phyloP scores from a whole-genome alignment of 2,888 invertebrate genomes.

The Lagria hirta region DNA sequence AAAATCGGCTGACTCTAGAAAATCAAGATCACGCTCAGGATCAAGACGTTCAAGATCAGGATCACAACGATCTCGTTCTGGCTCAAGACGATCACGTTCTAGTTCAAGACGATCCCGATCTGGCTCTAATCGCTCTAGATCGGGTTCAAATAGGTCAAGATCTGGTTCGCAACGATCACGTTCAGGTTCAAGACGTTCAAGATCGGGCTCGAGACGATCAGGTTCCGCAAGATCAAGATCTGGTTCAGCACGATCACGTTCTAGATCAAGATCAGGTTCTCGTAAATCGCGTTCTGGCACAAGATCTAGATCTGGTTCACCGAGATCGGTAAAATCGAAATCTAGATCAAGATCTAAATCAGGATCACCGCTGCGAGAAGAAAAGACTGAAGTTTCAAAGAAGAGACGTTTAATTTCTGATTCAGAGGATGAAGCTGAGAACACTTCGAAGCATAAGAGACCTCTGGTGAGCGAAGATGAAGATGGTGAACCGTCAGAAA shows the following conservation, averaged over 20 bases:
- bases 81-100: slow-evolving; percentile 34
- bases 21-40: slow-evolving; percentile 39
- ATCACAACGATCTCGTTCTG: slow-evolving; percentile 39
- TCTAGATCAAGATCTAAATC: slow-evolving; percentile 37
- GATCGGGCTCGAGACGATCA: slow-evolving; percentile 35
- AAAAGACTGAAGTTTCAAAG: slow-evolving; percentile 31
- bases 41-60: slow-evolving; percentile 41
- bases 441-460: slow-evolving; percentile 44
- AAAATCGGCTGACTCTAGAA: slow-evolving; percentile 39
- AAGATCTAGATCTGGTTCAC: slow-evolving; percentile 31
- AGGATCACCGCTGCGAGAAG: slow-evolving; percentile 21
- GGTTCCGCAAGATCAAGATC: slow-evolving; percentile 36
- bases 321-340: slow-evolving; percentile 24
- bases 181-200: slow-evolving; percentile 38
- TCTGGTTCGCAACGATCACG: slow-evolving; percentile 41
- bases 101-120: slow-evolving; percentile 39
- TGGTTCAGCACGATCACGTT: slow-evolving; percentile 29
- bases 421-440: slow-evolving; percentile 58
- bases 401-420: slow-evolving; percentile 58
- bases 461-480: slow-evolving; percentile 62
- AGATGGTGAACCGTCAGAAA: slow-evolving; percentile 52
- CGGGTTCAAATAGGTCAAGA: slow-evolving; percentile 37
- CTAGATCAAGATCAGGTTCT: slow-evolving; percentile 41
- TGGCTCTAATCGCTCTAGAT: slow-evolving; percentile 38
- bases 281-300: slow-evolving; percentile 32